A percentile compares a stretch with the other conserved stretches of the same genome.
phyloP scores from a whole-genome alignment of 2,113 vertebrate genomes.

The Cyanoliseus patagonus region DNA sequence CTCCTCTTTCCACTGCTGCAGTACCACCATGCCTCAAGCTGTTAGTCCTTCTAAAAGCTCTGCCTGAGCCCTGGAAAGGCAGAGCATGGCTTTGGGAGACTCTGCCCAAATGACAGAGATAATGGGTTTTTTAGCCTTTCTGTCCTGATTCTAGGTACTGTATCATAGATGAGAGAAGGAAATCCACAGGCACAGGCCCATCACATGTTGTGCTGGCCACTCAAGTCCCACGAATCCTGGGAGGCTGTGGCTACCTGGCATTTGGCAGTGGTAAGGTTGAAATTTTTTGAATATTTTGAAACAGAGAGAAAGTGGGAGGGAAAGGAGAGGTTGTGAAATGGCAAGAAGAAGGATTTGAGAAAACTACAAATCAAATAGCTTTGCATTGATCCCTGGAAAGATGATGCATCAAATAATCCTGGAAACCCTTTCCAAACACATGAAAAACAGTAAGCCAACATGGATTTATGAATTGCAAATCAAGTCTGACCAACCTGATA shows the following conservation, averaged over 20 bases:
- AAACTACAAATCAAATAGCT: not conserved
- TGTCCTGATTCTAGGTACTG: not conserved
- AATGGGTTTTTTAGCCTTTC: not conserved
- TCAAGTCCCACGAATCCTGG: conserved; percentile 23
- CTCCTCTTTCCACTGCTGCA: not conserved
- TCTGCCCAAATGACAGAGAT: not conserved
- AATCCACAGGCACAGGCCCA: not conserved
- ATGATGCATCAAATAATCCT: not conserved
- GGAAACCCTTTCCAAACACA: not conserved
- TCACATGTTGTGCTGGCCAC: conserved; percentile 14
- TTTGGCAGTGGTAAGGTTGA: conserved; percentile 4
- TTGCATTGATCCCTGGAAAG: not conserved
- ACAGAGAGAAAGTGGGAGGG: not conserved
- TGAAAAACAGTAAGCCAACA: not conserved
- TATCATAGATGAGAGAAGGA: not conserved
- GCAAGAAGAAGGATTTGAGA: not conserved
- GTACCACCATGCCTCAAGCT: not conserved
- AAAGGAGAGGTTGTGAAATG: not conserved
- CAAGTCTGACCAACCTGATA: not conserved
- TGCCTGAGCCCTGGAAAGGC: not conserved
- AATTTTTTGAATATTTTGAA: not conserved
- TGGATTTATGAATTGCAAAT: not conserved
- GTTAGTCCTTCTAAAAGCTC: not conserved
- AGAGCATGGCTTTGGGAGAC: not conserved
- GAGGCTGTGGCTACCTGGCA: conserved; percentile 48